Evolutionary conservation across 2,888 invertebrate genomes (phyloP), one percentile per base, ranked within the genome.

Genomic region (Tyria jacobaeae): DNA sequence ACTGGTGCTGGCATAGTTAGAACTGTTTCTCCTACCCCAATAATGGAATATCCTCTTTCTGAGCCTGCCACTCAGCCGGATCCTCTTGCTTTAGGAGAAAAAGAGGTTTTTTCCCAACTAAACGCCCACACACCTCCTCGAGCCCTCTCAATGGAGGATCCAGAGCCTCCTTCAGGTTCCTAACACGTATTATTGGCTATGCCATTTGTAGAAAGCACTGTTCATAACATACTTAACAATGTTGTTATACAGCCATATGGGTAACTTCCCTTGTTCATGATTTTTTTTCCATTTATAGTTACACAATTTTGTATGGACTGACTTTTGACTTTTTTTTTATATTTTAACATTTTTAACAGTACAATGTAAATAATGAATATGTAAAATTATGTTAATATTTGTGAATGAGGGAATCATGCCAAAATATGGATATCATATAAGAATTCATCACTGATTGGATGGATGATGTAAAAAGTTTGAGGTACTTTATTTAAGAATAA

Each of bases 1-100:
- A 95, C 96, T 60, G 94, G 96, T n/a, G 92, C 96, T 27, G 96
- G 96, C 9, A 80, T 88, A n/a, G 88, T 91, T 3, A 79, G 91
- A 54, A 89, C 89, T 9, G 89, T 89, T 60, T 96, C 97, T 31
- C 97, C 97, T 15, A 85, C 92, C 10, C 97, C 97, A 0, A 96
- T 96, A 85, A 90, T 94, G 90, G 91, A 92, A 12, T 94, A 89
- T 71, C 88, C 88, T 57, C 92, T 71, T 7, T 25, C 91, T 10
- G 89, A 89, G 6, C 89, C 91, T 9, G 89, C 89, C 27, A 86
- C 90, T 7, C 92, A 92, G 65, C 93, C 94, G 3, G 94, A 94
- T 66, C 94, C 94, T 0, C 75, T 94, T 58, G 94, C 94, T 0
- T 76, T 94, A 57, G 94, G 94, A 47, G 93, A 93, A 66, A 91